Percentiles rank a stretch among this genome's conserved stretches.
phyloP scores from a whole-genome alignment of 2,797 vertebrate genomes.

The Simalia tracyae region DNA sequence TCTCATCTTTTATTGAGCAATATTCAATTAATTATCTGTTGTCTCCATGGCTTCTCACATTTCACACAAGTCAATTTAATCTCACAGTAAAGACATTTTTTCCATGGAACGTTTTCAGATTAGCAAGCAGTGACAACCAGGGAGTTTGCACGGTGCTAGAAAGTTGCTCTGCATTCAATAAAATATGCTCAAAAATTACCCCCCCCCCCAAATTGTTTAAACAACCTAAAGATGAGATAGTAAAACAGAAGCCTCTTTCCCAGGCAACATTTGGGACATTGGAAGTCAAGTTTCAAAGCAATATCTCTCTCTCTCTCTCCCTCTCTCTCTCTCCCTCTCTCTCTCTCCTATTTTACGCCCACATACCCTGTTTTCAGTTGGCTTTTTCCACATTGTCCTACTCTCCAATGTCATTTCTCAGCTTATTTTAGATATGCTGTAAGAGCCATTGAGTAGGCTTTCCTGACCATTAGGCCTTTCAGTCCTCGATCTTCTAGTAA shows the following conservation, averaged over 20 bases:
- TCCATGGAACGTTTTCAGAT: not conserved
- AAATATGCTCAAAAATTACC: not conserved
- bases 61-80: not conserved
- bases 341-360: not conserved
- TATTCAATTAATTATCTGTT: not conserved
- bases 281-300: not conserved
- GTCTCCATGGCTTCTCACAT: not conserved
- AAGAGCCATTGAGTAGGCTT: not conserved
- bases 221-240: not conserved
- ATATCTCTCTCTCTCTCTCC: too few species aligned
- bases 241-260: not conserved
- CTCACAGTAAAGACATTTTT: not conserved
- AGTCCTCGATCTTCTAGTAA: not conserved
- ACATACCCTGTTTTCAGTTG: not conserved
- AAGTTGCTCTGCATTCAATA: not conserved
- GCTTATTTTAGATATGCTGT: not conserved
- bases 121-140: not conserved
- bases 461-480: not conserved
- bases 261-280: not conserved
- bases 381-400: not conserved
- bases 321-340: too few species aligned
- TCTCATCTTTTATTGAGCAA: not conserved
- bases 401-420: not conserved
- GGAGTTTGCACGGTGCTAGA: not conserved
- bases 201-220: too few species aligned